phyloP scores from a whole-genome alignment of 2,113 vertebrate species.

The Crotalus viridis region DNA sequence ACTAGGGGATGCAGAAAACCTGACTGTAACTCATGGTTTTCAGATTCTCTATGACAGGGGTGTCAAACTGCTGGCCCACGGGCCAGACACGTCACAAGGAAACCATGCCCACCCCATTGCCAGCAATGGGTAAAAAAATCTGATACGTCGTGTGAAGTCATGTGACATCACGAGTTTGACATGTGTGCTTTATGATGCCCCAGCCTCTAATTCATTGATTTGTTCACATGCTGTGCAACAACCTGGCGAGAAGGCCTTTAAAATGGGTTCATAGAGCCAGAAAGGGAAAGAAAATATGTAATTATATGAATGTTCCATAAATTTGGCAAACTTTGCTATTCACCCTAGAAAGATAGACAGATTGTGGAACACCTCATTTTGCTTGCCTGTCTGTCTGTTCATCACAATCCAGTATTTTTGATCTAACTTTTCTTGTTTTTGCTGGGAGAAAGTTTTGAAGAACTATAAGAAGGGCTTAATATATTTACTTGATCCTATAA shows the following conservation, averaged over 20 bases:
- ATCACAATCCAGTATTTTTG: not conserved
- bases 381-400: not conserved
- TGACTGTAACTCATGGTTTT: constrained; percentile 44
- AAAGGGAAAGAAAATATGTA: constrained; percentile 32
- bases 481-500: not conserved
- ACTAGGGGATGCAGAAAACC: not conserved
- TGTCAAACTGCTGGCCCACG: too few relatives aligned
- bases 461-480: not conserved
- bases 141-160: rapidly evolving
- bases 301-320: constrained; percentile 32
- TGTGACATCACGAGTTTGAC: too few relatives aligned
- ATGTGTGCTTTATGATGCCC: not conserved
- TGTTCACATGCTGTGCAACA: constrained; percentile 32
- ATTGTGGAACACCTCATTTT: constrained; percentile 42
- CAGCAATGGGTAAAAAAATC: too few relatives aligned
- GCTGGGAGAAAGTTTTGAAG: not conserved
- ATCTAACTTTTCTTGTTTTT: not conserved
- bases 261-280: not conserved
- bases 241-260: constrained; percentile 4
- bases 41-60: constrained; percentile 18
- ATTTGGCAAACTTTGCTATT: constrained; percentile 31
- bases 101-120: too few relatives aligned
- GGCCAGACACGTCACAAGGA: too few relatives aligned
- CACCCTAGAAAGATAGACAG: constrained; percentile 16
- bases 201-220: constrained; percentile 24